These are phyloP conservation scores for Leucoptera coffeella DNA, from an alignment of 2,888 invertebrate species.

Conservation along the genomic window DNA sequence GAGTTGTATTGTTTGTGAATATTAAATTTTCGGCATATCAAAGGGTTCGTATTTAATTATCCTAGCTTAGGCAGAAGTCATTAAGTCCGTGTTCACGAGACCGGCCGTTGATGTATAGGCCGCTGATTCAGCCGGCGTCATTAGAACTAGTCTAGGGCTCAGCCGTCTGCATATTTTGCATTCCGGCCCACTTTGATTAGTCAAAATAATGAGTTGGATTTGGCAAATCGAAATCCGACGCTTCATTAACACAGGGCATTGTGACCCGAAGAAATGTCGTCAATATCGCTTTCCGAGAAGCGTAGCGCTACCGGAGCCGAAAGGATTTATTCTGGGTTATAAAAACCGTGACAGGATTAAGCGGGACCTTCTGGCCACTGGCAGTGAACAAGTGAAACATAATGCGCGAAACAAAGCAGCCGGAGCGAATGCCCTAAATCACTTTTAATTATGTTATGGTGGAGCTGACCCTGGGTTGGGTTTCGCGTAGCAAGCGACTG, in stretches of 20 bases:
- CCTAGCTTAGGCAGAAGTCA: too few species aligned
- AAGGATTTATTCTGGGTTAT: slow-evolving; percentile 35
- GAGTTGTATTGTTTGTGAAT: too few species aligned
- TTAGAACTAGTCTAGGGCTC: too few species aligned
- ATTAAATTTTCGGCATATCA: too few species aligned
- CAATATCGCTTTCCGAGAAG: slow-evolving; percentile 44
- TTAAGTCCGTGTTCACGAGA: too few species aligned
- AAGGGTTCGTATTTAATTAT: too few species aligned
- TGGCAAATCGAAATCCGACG: slow-evolving; percentile 43
- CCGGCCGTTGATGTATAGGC: too few species aligned
- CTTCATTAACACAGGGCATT: slow-evolving; percentile 39
- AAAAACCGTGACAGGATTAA: slow-evolving; percentile 53
- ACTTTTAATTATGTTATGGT: slow-evolving; percentile 56
- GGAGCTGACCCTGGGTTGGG: slow-evolving; percentile 13
- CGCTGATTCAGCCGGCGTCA: too few species aligned
- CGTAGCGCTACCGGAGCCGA: slow-evolving; percentile 48
- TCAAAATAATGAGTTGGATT: slow-evolving; percentile 15
- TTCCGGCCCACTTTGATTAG: slow-evolving; percentile 2
- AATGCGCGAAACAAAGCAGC: slow-evolving; percentile 55
- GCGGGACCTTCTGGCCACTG: slow-evolving; percentile 40
- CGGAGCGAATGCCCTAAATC: slow-evolving; percentile 54
- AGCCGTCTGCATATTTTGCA: too few species aligned
- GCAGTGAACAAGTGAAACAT: slow-evolving; percentile 51
- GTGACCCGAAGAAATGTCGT: slow-evolving; percentile 41
- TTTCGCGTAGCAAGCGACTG: neutral